Evolutionary conservation across 2,888 invertebrate species (phyloP).

Genomic region (Nomada ferruginata): DNA sequence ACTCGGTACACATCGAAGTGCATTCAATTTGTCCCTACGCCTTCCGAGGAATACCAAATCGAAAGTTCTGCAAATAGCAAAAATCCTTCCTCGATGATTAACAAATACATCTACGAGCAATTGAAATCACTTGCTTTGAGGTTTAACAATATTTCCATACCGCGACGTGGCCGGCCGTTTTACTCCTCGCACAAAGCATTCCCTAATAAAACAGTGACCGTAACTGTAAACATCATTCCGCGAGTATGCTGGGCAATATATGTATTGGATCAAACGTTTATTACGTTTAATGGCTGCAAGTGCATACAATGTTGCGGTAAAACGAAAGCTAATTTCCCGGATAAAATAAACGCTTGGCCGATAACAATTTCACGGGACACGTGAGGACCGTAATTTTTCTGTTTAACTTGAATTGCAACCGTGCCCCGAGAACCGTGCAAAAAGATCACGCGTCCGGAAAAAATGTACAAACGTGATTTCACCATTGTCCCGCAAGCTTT

Average conservation of each 20-base stretch:
- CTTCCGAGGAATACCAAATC: background rate
- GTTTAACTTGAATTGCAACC: background rate
- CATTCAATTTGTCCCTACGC: conserved; percentile 9
- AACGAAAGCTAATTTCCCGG: conserved; percentile 14
- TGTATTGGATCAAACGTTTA: conserved; percentile 12
- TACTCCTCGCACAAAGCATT: background rate
- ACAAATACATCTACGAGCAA: background rate
- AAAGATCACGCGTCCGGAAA: background rate
- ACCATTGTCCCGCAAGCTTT: background rate
- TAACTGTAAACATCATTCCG: background rate
- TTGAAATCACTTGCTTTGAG: background rate
- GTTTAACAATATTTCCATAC: background rate
- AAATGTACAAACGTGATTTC: conserved; percentile 1
- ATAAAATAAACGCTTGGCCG: conserved; percentile 4
- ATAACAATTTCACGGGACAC: conserved; percentile 14
- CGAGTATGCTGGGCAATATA: background rate
- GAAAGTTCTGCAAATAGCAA: background rate
- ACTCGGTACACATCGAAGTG: background rate
- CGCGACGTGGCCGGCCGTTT: background rate
- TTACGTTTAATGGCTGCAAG: conserved; percentile 24
- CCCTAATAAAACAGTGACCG: conserved; percentile 3
- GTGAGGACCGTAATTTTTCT: background rate
- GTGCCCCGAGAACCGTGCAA: background rate
- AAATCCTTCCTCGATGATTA: background rate
- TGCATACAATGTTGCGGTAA: background rate